Evolutionary conservation across 2,797 vertebrate genomes (phyloP), one percentile per base, ranked within the genome.

Genomic region (Falco berigora): DNA sequence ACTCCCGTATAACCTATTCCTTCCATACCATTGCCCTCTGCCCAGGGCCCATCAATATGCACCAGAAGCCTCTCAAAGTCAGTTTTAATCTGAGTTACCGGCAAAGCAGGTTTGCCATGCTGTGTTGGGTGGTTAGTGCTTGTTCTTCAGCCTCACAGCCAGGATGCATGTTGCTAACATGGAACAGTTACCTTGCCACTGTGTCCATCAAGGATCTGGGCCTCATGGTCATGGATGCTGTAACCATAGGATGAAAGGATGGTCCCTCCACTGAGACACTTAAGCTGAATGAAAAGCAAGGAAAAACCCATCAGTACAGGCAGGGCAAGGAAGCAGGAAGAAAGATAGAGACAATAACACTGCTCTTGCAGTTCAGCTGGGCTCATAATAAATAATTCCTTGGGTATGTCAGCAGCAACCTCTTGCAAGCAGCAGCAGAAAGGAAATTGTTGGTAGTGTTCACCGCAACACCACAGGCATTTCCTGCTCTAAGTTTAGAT

Each of bases 401-500:
- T 79, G 55, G 18, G 14, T 72, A 59, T 32, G 21, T 50, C 77
- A 89, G 53, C 69, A 93, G 47, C 40, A 62, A 27, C 13, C 25
- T 81, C 82, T 53, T 2, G 4, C 47, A 84, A 90, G 52, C 22
- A 79, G 56, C 71, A 87, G 61, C 42, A 91, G 77, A 71, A 94
- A 88, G 76, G 86, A 95, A 96, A 72, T 50, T 61, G 25, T 67
- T 76, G 81, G 59, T 89, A 86, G 23, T 22, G n/a, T 25, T 93
- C 72, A 78, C 83, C 80, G 58, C 92, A 76, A 34, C 59, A 75
- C 90, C 96, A 95, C 92, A 96, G 92, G 64, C 84, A 80, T 92
- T 93, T 94, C 90, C 90, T 94, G 59, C 76, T 93, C 74, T 88
- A 79, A 89, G 92, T 96, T 92, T 91, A 96, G 92, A 66, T 80